These are phyloP conservation scores for Orthonychiurus folsomi DNA, from an alignment of 2,888 invertebrate species.

Conservation along the genomic window DNA sequence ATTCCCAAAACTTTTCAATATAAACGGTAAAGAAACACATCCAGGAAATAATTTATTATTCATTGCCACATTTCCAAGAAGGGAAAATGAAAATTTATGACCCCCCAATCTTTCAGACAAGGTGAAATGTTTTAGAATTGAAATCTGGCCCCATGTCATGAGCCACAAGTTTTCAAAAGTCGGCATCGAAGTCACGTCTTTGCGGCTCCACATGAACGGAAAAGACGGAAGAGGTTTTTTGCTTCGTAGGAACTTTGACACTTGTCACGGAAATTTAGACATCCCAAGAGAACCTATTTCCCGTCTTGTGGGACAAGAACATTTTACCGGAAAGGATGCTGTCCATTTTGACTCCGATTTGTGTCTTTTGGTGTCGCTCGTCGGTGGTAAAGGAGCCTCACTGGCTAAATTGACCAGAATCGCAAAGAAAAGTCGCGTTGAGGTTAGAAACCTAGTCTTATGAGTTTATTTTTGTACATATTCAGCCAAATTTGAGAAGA, in stretches of 20 bases:
- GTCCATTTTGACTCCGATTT: slow-evolving; percentile 27
- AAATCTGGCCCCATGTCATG: slow-evolving; percentile 32
- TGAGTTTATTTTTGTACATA: slow-evolving; percentile 16
- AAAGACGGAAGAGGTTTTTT: slow-evolving; percentile 27
- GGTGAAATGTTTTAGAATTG: slow-evolving; percentile 23
- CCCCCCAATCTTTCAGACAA: slow-evolving; percentile 21
- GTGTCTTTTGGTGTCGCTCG: slow-evolving; percentile 51
- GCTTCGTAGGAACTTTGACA: slow-evolving; percentile 10
- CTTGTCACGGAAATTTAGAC: too few relatives aligned
- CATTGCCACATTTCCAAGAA: not conserved
- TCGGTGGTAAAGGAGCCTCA: slow-evolving; percentile 73
- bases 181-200: slow-evolving; percentile 26
- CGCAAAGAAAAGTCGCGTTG: slow-evolving; percentile 43
- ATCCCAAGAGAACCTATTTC: not conserved
- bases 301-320: not conserved
- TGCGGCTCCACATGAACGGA: slow-evolving; percentile 32
- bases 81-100: not conserved
- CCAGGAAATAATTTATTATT: not conserved
- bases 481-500: too few relatives aligned
- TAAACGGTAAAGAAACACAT: slow-evolving; percentile 23
- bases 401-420: slow-evolving; percentile 52
- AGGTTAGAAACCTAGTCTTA: slow-evolving; percentile 29
- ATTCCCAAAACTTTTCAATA: slow-evolving; percentile 30
- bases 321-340: slow-evolving; percentile 4
- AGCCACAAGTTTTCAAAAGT: slow-evolving; percentile 5